A percentile compares a stretch with the other conserved stretches of the same genome.
Evolutionary conservation across 2,797 vertebrate species (phyloP).

Genomic region (Lutjanus campechanus): DNA sequence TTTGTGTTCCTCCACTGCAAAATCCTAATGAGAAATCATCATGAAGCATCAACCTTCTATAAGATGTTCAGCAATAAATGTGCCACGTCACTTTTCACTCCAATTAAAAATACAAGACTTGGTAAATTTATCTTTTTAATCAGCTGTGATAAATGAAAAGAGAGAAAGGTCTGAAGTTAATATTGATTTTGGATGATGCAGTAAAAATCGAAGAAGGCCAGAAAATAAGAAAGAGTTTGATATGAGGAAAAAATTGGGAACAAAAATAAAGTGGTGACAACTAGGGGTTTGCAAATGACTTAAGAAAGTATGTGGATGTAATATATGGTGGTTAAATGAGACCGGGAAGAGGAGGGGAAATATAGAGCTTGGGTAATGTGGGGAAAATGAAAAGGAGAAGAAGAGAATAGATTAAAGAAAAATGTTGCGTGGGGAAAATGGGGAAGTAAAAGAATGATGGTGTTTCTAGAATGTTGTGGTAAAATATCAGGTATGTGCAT

Average conservation of each 20-base stretch:
- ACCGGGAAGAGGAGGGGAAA: not conserved
- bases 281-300: slow-evolving; percentile 10
- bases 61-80: not conserved
- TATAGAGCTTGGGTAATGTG: slow-evolving; percentile 5
- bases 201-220: slow-evolving; percentile 1
- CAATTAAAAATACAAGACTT: not conserved
- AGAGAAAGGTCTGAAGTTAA: slow-evolving; percentile 13
- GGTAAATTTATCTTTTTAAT: not conserved
- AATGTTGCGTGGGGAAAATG: not conserved
- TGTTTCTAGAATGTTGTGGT: slow-evolving; percentile 43
- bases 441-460: slow-evolving; percentile 12
- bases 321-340: slow-evolving; percentile 30
- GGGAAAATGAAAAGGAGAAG: slow-evolving; percentile 25
- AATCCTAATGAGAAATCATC: not conserved
- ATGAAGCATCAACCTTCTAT: not conserved
- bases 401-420: slow-evolving; percentile 12
- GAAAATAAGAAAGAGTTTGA: not conserved
- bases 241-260: not conserved
- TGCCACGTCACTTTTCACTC: not conserved
- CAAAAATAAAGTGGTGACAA: slow-evolving; percentile 5
- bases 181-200: not conserved
- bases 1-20: no score
- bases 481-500: slow-evolving; percentile 47
- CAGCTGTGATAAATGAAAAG: not conserved
- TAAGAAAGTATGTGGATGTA: slow-evolving; percentile 13